A percentile compares a stretch with the other conserved stretches of the same genome.
Evolutionary conservation across 37 sponge, comb jelly and placozoan genomes (phyloP).

Genomic region (Petrosia ficiformis): DNA sequence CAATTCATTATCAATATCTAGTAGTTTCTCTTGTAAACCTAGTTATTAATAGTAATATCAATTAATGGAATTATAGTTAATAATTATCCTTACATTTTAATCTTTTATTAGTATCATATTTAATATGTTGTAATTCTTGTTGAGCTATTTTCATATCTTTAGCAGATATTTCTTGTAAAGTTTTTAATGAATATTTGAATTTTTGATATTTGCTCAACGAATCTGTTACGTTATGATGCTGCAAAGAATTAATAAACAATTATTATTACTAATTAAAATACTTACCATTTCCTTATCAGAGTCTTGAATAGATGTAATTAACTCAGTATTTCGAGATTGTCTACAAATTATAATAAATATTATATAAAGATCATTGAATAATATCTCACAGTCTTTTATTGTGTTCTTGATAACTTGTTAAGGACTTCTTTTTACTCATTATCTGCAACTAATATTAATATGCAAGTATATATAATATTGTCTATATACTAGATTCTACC

Average conservation of each 20-base stretch:
- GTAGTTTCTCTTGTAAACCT: neutral
- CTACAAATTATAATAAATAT: neutral
- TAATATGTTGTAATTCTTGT: neutral
- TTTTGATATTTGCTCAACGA: slow-evolving; percentile 41
- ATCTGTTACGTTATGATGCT: slow-evolving; percentile 27
- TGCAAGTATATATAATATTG: too few relatives aligned
- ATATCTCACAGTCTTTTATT: slow-evolving; percentile 20
- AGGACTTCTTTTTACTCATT: slow-evolving; percentile 13
- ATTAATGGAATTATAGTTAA: neutral
- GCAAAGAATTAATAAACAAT: neutral
- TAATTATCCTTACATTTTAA: neutral
- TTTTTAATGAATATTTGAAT: too few relatives aligned
- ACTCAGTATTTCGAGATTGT: slow-evolving; percentile 1
- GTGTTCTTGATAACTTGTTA: slow-evolving; percentile 8
- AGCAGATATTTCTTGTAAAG: neutral
- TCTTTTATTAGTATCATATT: neutral
- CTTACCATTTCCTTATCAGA: slow-evolving; percentile 40
- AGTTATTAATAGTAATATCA: neutral
- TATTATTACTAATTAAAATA: neutral
- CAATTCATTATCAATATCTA: neutral
- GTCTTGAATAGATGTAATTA: slow-evolving; percentile 22
- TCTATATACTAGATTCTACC: too few relatives aligned
- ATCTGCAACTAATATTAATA: too few relatives aligned
- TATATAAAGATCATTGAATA: neutral
- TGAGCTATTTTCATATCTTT: neutral